Percentiles rank a stretch among this genome's conserved stretches.
phyloP scores from a whole-genome alignment of 2,888 invertebrate genomes.

The Psylliodes chrysocephalus region DNA sequence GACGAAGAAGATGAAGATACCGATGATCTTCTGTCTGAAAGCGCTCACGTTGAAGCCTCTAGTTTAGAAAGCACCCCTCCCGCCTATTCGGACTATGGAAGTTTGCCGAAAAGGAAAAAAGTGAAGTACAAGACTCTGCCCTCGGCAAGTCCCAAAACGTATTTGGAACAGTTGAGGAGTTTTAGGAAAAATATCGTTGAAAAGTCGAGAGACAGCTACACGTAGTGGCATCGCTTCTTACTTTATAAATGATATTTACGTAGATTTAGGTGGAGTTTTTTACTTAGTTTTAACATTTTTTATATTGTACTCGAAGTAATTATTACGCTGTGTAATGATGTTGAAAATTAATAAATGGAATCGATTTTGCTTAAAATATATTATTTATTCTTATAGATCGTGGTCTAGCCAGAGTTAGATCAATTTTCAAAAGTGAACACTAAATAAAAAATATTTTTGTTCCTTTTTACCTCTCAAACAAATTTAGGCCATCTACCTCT shows the following conservation, averaged over 20 bases:
- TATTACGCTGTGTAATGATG: neutral
- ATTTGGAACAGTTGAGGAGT: slow-evolving; percentile 69
- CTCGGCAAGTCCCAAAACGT: slow-evolving; percentile 53
- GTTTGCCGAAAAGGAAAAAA: slow-evolving; percentile 54
- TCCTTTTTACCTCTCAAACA: no score
- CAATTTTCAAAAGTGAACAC: no score
- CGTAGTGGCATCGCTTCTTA: neutral
- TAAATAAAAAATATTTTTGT: no score
- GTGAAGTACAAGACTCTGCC: slow-evolving; percentile 5
- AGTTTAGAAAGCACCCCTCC: slow-evolving; percentile 59
- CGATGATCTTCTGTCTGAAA: slow-evolving; percentile 22
- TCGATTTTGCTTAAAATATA: neutral
- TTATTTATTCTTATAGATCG: no score
- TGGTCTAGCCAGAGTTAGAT: no score
- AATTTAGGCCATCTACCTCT: no score
- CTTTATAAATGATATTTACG: neutral
- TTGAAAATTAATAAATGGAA: neutral
- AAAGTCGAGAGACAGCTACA: slow-evolving; percentile 62
- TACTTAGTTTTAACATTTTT: slow-evolving; percentile 11
- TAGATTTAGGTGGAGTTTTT: neutral
- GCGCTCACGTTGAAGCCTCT: slow-evolving; percentile 48
- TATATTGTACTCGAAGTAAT: neutral
- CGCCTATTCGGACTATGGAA: slow-evolving; percentile 62
- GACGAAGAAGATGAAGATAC: slow-evolving; percentile 28
- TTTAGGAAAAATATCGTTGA: slow-evolving; percentile 69